These are phyloP conservation scores for Ashinkailepas kermadecensis DNA, from an alignment of 2,888 invertebrate species.

Conservation along the genomic window DNA sequence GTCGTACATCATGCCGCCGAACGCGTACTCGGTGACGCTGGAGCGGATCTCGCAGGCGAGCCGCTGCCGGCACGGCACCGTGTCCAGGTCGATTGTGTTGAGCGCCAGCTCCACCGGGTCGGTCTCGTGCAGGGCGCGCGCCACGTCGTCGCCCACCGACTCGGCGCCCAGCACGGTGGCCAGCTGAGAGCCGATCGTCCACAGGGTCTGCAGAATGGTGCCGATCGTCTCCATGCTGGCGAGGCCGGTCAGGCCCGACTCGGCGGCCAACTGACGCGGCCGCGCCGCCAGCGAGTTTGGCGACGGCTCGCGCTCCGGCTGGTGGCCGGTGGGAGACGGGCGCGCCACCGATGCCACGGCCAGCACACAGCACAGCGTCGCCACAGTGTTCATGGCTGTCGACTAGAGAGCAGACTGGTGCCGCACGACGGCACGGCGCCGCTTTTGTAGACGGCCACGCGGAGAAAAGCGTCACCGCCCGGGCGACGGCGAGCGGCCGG, in stretches of 20 bases:
- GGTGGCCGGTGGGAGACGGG: not conserved
- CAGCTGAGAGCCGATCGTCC: not conserved
- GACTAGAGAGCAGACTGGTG: not conserved
- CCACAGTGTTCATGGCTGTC: not conserved
- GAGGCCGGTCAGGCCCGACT: not conserved
- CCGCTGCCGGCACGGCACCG: slow-evolving; percentile 10
- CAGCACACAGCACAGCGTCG: not conserved
- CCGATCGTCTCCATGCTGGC: not conserved
- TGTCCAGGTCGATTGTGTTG: slow-evolving; percentile 22
- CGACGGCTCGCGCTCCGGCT: not conserved
- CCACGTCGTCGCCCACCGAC: not conserved
- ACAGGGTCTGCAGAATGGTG: not conserved
- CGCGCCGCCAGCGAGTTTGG: not conserved
- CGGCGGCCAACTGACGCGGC: not conserved
- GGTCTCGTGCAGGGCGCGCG: slow-evolving; percentile 6
- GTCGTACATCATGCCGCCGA: slow-evolving; percentile 5
- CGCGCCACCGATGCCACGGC: not conserved
- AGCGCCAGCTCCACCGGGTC: slow-evolving; percentile 15
- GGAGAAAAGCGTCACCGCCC: not conserved
- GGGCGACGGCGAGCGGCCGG: no score
- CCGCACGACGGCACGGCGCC: not conserved
- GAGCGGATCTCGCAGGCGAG: slow-evolving; percentile 13
- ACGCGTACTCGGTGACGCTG: not conserved
- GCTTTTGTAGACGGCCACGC: not conserved
- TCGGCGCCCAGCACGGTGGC: not conserved